phyloP scores from a whole-genome alignment of 2,797 vertebrate species.

The Knipowitschia caucasica region DNA sequence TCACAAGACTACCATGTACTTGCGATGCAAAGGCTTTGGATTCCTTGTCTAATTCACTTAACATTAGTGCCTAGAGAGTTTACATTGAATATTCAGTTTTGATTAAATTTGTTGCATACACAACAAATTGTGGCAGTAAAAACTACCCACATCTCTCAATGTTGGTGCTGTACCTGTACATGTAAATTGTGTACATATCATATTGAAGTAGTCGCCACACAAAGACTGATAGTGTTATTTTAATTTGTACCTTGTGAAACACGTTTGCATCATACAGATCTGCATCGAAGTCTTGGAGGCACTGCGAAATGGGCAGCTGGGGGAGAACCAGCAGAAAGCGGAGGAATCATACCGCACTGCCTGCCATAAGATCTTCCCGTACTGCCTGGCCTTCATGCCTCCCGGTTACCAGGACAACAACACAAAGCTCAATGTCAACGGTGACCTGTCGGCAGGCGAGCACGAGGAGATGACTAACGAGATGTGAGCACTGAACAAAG shows the following conservation, averaged over 20 bases:
- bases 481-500: slow-evolving; percentile 78
- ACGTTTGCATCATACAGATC: slow-evolving; percentile 68
- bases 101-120: no score
- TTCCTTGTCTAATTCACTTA: no score
- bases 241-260: background rate
- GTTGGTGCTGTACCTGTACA: no score
- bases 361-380: slow-evolving; percentile 91
- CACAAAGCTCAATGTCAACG: slow-evolving; percentile 89
- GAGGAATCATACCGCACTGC: slow-evolving; percentile 82
- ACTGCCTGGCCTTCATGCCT: slow-evolving; percentile 92
- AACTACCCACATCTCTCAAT: no score
- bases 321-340: slow-evolving; percentile 85
- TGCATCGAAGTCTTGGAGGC: slow-evolving; percentile 88
- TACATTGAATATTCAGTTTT: no score
- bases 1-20: no score
- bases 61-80: no score
- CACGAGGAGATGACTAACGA: slow-evolving; percentile 91
- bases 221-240: no score
- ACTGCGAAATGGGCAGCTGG: slow-evolving; percentile 84
- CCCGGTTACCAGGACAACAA: slow-evolving; percentile 91
- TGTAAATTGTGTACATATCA: no score
- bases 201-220: no score
- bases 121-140: no score
- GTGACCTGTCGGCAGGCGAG: slow-evolving; percentile 88
- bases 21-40: no score